Conservation (phyloP, 2,113 vertebrate genomes). For the Lophotis ruficrista region DNA sequence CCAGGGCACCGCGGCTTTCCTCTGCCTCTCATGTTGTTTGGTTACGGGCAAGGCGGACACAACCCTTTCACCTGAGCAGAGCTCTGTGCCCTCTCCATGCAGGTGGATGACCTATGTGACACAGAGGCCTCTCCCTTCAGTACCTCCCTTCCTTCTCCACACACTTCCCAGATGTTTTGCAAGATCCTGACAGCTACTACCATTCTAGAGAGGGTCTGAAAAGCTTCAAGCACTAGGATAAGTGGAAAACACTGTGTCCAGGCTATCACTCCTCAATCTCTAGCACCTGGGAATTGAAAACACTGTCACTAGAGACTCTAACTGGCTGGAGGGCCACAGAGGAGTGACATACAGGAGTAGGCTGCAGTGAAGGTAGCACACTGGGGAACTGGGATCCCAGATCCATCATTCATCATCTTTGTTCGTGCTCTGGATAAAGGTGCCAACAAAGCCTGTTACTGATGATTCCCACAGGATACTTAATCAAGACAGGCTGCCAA, state of each 20-base stretch:
- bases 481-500: conserved; percentile 47
- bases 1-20: background rate
- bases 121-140: background rate
- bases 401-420: conserved; percentile 18
- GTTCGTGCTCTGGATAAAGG: conserved; percentile 26
- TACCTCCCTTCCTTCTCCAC: background rate
- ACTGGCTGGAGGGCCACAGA: background rate
- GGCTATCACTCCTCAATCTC: background rate
- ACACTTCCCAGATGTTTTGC: background rate
- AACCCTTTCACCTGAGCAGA: background rate
- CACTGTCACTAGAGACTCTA: background rate
- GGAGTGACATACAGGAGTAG: background rate
- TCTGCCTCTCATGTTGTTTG: background rate
- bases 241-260: background rate
- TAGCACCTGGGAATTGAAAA: background rate
- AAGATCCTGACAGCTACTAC: background rate
- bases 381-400: background rate
- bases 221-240: background rate
- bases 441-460: conserved; percentile 14
- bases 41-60: background rate
- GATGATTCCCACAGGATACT: conserved; percentile 49
- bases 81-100: background rate
- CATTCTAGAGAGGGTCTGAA: background rate
- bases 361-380: background rate
- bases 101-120: background rate